phyloP scores from a whole-genome alignment of 2,797 vertebrate genomes.

The Craterocephalus amniculus region DNA sequence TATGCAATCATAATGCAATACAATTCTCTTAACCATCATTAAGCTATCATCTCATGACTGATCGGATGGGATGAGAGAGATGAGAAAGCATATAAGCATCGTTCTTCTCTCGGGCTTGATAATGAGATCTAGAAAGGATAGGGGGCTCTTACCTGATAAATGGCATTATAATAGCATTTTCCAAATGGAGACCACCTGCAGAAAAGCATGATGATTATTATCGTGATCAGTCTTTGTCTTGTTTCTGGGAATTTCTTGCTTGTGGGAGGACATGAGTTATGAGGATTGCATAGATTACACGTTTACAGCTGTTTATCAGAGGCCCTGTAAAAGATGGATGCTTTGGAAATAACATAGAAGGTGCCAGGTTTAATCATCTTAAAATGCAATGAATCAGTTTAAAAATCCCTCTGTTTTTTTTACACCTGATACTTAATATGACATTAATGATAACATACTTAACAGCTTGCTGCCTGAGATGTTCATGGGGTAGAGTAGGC shows the following conservation, averaged over 20 bases:
- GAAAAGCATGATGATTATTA: constrained; percentile 74
- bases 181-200: constrained; percentile 76
- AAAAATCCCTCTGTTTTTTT: constrained; percentile 35
- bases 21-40: constrained; percentile 57
- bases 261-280: constrained; percentile 76
- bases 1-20: constrained; percentile 39
- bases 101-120: constrained; percentile 43
- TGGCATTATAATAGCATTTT: constrained; percentile 72
- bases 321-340: constrained; percentile 50
- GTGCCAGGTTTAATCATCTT: constrained; percentile 34
- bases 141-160: constrained; percentile 76
- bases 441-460: constrained; percentile 13
- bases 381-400: constrained; percentile 41
- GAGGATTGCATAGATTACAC: constrained; percentile 52
- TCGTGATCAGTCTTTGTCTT: constrained; percentile 75
- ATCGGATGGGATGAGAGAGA: constrained; percentile 58
- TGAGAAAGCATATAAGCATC: constrained; percentile 44
- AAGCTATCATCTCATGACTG: constrained; percentile 58
- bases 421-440: constrained; percentile 20
- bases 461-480: constrained; percentile 10
- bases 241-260: constrained; percentile 64
- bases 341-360: constrained; percentile 14
- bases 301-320: constrained; percentile 60
- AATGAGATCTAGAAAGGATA: constrained; percentile 69
- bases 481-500: neutral